A percentile compares a stretch with the other conserved stretches of the same genome.
These are phyloP conservation scores for Paraplagusia blochii DNA, from an alignment of 2,113 vertebrate genomes.

Conservation along the genomic window DNA sequence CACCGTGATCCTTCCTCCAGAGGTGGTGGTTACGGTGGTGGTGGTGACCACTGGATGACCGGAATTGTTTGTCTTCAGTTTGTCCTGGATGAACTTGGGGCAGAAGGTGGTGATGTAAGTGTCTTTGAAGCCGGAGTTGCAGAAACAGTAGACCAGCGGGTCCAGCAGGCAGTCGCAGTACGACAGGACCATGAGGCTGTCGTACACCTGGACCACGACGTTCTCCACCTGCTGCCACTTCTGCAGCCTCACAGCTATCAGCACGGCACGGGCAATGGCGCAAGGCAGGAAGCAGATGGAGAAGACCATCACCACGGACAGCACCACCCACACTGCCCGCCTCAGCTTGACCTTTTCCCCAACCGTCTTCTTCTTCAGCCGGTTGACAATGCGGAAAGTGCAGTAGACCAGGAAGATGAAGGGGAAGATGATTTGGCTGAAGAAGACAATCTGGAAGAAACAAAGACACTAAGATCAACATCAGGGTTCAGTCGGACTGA, in stretches of 20 bases:
- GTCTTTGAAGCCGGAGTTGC: conserved; percentile 72
- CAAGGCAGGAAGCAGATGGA: conserved; percentile 73
- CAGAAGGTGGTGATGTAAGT: conserved; percentile 53
- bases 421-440: conserved; percentile 73
- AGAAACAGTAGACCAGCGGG: conserved; percentile 79
- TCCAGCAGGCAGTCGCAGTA: conserved; percentile 80
- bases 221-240: conserved; percentile 25
- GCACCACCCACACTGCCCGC: conserved; percentile 63
- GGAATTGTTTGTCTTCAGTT: background rate
- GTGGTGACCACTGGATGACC: background rate
- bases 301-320: conserved; percentile 66
- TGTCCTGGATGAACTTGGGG: conserved; percentile 24
- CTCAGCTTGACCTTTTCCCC: conserved; percentile 69
- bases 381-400: conserved; percentile 55
- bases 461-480: background rate
- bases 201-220: conserved; percentile 59
- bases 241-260: conserved; percentile 38
- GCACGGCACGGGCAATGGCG: conserved; percentile 63
- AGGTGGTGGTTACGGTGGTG: background rate
- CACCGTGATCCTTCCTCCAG: background rate
- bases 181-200: conserved; percentile 74
- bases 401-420: conserved; percentile 75
- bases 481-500: background rate
- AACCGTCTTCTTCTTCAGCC: conserved; percentile 65
- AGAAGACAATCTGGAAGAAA: conserved; percentile 54